Evolutionary conservation across 2,888 invertebrate genomes (phyloP), one percentile per base, ranked within the genome.

Genomic region (Nycteola revayana): DNA sequence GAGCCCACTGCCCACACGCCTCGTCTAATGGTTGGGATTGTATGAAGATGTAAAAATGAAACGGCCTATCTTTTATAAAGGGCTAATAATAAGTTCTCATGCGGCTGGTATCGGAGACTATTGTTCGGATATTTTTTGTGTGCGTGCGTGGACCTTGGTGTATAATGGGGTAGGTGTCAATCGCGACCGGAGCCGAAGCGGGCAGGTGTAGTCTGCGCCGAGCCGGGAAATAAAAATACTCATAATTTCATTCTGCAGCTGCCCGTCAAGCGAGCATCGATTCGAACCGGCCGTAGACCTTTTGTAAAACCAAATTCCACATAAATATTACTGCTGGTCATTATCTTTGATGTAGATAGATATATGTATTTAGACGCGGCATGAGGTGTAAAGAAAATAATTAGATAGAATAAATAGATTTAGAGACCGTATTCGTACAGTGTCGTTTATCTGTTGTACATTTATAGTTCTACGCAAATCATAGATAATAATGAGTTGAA

Each of bases 1-100:
- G 64, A 77, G 84, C 85, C 85, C 81, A 77, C 85, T 86, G 81
- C 87, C 88, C 87, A 87, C 87, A 85, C 87, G 86, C 84, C 85
- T 78, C 62, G 66, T 70, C 76, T 87, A 88, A 88, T 88, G 82
- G 87, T 66, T 64, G 75, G 80, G 72, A 78, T 84, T 85, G 80
- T 88, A 85, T 84, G 75, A 82, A 85, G 86, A 84, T 80, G 79
- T 87, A 79, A 83, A 83, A 84, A 78, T 79, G 82, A 84, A 84
- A 77, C 70, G 82, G 62, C 71, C n/a, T n/a, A n/a, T 64, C 63
- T 64, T 66, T 78, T 79, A 77, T 84, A 79, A 75, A 77, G 68
- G 78, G 77, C 84, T 77, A 86, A 87, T 87, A 83, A 86, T 86
- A 85, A 81, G 77, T 84, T 85, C 84, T 82, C 83, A 84, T 78